A percentile compares a stretch with the other conserved stretches of the same genome.
phyloP scores from a whole-genome alignment of 2,888 invertebrate species.

The Acleris holmiana region DNA sequence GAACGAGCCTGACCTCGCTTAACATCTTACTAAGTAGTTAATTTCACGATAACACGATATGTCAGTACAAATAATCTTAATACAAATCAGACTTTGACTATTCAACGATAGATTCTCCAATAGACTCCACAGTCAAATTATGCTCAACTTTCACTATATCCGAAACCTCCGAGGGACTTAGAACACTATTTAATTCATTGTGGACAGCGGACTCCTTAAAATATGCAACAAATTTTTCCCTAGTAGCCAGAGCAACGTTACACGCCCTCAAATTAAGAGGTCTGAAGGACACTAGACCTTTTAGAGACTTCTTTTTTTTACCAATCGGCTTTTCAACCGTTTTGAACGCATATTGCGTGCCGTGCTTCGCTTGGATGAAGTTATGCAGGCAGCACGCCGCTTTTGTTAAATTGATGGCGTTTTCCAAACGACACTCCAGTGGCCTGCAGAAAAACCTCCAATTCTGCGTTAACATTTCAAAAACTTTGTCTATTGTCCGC shows the following conservation, averaged over 20 bases:
- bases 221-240: not conserved
- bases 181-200: not conserved
- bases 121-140: too few relatives aligned
- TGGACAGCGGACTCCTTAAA: not conserved
- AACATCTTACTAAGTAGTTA: too few relatives aligned
- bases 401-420: not conserved
- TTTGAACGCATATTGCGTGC: not conserved
- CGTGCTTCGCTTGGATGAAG: slow-evolving; percentile 6
- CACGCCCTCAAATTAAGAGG: not conserved
- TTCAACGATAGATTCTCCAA: too few relatives aligned
- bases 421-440: not conserved
- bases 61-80: too few relatives aligned
- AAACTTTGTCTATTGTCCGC: slow-evolving; percentile 2
- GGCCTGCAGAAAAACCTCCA: slow-evolving; percentile 11
- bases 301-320: slow-evolving; percentile 27
- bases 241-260: not conserved
- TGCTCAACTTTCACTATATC: too few relatives aligned
- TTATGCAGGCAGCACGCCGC: slow-evolving; percentile 30
- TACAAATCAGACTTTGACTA: too few relatives aligned
- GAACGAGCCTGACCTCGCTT: too few relatives aligned
- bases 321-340: slow-evolving; percentile 11
- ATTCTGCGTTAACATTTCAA: slow-evolving; percentile 7
- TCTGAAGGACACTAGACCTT: not conserved
- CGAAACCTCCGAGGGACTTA: too few relatives aligned
- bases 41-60: too few relatives aligned